Base-by-base conservation (phyloP, 1,140 invertebrate species). In the Holcopasites calliopsidis region DNA sequence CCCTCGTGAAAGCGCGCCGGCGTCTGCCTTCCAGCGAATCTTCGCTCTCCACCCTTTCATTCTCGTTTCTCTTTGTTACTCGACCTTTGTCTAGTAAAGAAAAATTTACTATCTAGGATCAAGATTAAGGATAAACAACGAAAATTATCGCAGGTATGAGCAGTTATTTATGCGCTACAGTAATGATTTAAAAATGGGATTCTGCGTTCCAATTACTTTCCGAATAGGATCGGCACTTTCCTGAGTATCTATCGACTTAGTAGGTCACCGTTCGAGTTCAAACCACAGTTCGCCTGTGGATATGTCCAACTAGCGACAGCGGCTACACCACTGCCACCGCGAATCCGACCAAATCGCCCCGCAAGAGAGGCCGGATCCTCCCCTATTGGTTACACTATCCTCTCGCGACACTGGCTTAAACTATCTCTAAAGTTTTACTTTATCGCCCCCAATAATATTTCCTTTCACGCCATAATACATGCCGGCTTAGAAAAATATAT, bases 61-160 rank as follows among this genome's bases (percentile, higher is more conserved):
- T n/a, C 49, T 21, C 33, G 33, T 33, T 35, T 58, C 42, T 58
- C 50, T 66, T 44, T 75, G 57, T 40, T 6, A 40, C 38, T 7
- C 38, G 13, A 40, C 13, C 38, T n/a, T n/a, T n/a, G n/a, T n/a
- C n/a, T n/a, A n/a, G n/a, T n/a, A n/a, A n/a, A n/a, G n/a, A n/a
- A n/a, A n/a, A n/a, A n/a, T n/a, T n/a, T n/a, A n/a, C n/a, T n/a
- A n/a, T n/a, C n/a, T n/a, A n/a, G n/a, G n/a, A n/a, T n/a, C n/a
- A n/a, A n/a, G n/a, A n/a, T n/a, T n/a, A n/a, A n/a, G n/a, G n/a
- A n/a, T n/a, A n/a, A n/a, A n/a, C n/a, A n/a, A n/a, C n/a, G n/a
- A n/a, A n/a, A n/a, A n/a, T n/a, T n/a, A n/a, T n/a, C n/a, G n/a
- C n/a, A n/a, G n/a, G n/a, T n/a, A n/a, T n/a, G n/a, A n/a, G n/a